Evolutionary conservation across 1,140 invertebrate species (phyloP).

Genomic region (Leucophenga varia): DNA sequence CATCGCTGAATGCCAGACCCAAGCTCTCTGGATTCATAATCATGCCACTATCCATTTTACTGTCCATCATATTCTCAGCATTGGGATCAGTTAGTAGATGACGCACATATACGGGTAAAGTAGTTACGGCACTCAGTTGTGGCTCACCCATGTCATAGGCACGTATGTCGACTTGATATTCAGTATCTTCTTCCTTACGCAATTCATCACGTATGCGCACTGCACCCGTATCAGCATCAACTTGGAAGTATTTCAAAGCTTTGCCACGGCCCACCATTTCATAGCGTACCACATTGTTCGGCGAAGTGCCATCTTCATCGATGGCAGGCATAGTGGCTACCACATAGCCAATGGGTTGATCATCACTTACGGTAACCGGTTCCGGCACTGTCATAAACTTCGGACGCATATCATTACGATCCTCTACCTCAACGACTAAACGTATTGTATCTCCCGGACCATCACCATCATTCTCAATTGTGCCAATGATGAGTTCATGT

Average conservation of each 20-base stretch:
- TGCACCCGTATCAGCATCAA: constrained; percentile 79
- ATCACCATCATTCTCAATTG: constrained; percentile 74
- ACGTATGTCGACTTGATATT: constrained; percentile 83
- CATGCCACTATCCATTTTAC: constrained; percentile 25
- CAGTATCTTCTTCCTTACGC: constrained; percentile 78
- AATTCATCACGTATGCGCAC: constrained; percentile 78
- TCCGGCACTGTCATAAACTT: constrained; percentile 78
- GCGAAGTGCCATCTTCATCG: constrained; percentile 79
- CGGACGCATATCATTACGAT: constrained; percentile 82
- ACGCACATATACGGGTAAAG: constrained; percentile 78
- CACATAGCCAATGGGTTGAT: constrained; percentile 75
- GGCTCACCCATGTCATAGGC: constrained; percentile 87
- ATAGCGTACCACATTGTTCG: constrained; percentile 78
- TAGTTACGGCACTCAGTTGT: constrained; percentile 74
- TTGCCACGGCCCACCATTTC: constrained; percentile 79
- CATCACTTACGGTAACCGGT: constrained; percentile 81
- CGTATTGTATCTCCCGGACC: constrained; percentile 72
- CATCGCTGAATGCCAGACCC: constrained; percentile 79
- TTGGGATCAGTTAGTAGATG: constrained; percentile 66
- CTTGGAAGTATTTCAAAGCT: constrained; percentile 79
- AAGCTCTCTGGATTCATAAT: constrained; percentile 63
- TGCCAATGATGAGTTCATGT: constrained; percentile 76
- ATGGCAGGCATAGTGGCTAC: constrained; percentile 76
- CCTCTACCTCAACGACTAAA: constrained; percentile 76
- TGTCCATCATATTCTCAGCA: constrained; percentile 22